Conservation (phyloP, 2,888 invertebrate species). For the Dicyrtomina minuta region DNA sequence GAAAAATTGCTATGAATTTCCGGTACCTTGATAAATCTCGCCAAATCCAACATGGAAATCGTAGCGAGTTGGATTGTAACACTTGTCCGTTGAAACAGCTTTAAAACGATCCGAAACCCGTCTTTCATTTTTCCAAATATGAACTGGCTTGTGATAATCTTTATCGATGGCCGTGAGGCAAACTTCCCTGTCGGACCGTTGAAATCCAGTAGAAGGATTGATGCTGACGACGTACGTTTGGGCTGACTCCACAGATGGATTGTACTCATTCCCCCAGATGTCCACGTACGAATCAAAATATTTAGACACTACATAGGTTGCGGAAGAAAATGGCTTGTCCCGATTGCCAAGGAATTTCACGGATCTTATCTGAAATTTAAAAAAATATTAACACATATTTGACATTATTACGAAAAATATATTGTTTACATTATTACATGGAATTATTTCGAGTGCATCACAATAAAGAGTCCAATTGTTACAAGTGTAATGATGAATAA, state of each 20-base stretch:
- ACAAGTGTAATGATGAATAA: no score
- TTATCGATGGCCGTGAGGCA: not conserved
- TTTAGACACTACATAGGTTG: slow-evolving; percentile 32
- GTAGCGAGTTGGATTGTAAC: not conserved
- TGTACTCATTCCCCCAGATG: not conserved
- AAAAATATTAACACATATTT: no score
- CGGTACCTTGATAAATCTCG: slow-evolving; percentile 7
- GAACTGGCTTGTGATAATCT: not conserved
- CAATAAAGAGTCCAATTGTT: not conserved
- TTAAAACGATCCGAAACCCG: not conserved
- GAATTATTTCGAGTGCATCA: no score
- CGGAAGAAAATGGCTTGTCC: slow-evolving; percentile 30
- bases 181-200: not conserved
- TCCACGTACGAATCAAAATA: slow-evolving; percentile 1
- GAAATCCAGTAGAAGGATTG: not conserved
- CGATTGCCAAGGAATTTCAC: slow-evolving; percentile 36
- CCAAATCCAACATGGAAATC: slow-evolving; percentile 2
- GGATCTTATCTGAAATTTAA: slow-evolving; percentile 35
- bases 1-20: no score
- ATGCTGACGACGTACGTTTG: not conserved
- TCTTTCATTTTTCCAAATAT: slow-evolving; percentile 12
- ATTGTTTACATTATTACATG: no score
- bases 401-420: no score
- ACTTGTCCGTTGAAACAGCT: not conserved
- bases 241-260: not conserved